Base-by-base conservation (phyloP, 92 coral and sea anemone species). In the Nematostella vectensis region DNA sequence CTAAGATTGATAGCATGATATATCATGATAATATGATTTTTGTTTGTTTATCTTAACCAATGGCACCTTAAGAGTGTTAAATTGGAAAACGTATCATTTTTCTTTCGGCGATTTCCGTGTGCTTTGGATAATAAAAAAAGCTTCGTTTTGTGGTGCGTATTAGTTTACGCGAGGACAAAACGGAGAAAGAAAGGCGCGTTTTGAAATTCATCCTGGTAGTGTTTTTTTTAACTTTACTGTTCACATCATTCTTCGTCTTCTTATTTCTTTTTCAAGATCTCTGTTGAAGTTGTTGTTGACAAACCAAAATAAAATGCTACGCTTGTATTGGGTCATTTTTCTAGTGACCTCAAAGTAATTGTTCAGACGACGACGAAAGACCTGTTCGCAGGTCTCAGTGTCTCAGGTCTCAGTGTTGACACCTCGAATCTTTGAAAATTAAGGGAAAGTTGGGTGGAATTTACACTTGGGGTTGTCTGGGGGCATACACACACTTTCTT, bases 371-470 rank as follows among this genome's bases (percentile, higher is more conserved):
- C 88, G 62, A 18, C 76, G 71, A 25, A 80, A 80, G 6, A 81
- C 77, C 36, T 80, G 77, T 47, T 80, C 77, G 28, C 87, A 80
- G 0, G 83, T 71, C 70, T 82, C 83, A n/a, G n/a, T n/a, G n/a
- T n/a, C 77, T 22, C 87, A 80, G 0, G 83, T 71, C 70, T 82
- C 83, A 0, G 83, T 82, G 54, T 70, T 82, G 10, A 63, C 50
- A 27, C 83, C 76, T 26, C 55, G 47, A 18, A 76, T 82, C 47
- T 60, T 69, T 24, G 50, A 20, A 30, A 82, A 76, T 13, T 12
- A 15, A 15, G 83, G 75, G 19, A 76, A 62, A 2, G 27, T 21
- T 23, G 80, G 91, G 48, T 83, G 84, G 29, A 50, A 77, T 29
- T 8, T 1, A 31, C 81, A 71, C 4, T 62, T 63, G 1, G 81